Conservation (phyloP, 2,888 invertebrate species). For the Eutolmus rufibarbis region DNA sequence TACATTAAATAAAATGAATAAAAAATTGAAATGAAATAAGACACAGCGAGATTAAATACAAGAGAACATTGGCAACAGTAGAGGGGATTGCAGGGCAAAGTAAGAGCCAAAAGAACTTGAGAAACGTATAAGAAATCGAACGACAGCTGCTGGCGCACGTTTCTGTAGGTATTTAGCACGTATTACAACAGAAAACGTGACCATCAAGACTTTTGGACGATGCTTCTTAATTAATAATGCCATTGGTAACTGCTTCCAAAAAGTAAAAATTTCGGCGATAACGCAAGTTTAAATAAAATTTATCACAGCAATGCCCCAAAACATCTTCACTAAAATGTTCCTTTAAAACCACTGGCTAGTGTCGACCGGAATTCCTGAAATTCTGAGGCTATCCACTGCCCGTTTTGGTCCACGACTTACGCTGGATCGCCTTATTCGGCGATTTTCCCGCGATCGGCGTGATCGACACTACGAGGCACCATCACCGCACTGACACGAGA, state of each 20-base stretch:
- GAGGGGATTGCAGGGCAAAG: neutral
- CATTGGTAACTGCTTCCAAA: neutral
- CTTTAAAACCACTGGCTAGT: neutral
- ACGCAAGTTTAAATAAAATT: neutral
- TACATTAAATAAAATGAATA: neutral
- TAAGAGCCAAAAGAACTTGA: neutral
- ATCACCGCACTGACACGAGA: neutral
- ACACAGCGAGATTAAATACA: neutral
- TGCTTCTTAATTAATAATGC: neutral
- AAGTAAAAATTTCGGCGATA: neutral
- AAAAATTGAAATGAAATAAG: neutral
- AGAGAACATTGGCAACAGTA: neutral
- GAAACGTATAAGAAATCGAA: neutral
- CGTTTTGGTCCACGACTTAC: neutral
- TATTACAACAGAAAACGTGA: slow-evolving; percentile 28
- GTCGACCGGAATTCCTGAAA: neutral
- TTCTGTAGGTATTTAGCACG: slow-evolving; percentile 7
- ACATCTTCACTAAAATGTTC: slow-evolving; percentile 22
- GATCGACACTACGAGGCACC: neutral
- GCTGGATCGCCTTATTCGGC: neutral
- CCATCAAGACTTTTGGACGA: neutral
- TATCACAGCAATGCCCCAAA: neutral
- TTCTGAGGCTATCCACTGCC: slow-evolving; percentile 11
- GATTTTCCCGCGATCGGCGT: neutral
- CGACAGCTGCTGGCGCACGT: neutral